Evolutionary conservation across 1,140 invertebrate genomes (phyloP).

Genomic region (Augochlora pura): DNA sequence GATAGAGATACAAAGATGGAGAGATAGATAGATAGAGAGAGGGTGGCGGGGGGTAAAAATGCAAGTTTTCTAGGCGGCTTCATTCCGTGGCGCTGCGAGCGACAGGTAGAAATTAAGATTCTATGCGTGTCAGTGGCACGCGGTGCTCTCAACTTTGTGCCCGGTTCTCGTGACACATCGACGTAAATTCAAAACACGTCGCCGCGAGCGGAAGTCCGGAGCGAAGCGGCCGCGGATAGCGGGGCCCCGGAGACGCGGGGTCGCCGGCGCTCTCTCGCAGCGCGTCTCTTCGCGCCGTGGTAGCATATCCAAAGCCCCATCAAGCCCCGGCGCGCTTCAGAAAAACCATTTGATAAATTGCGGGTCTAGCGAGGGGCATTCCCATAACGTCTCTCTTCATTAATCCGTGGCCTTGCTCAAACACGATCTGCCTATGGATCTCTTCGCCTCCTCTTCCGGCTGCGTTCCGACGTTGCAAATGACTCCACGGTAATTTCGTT

Average conservation of each 20-base stretch:
- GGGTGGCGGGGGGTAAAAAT: no score
- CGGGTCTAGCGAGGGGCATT: conserved; percentile 44
- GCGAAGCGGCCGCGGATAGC: neutral
- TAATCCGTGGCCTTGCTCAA: conserved; percentile 52
- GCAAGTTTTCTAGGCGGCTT: neutral
- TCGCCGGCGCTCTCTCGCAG: conserved; percentile 52
- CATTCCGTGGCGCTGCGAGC: conserved; percentile 1
- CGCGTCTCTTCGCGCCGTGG: conserved; percentile 35
- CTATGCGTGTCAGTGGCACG: conserved; percentile 16
- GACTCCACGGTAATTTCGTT: conserved; percentile 34
- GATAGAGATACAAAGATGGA: no score
- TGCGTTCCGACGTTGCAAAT: conserved; percentile 41
- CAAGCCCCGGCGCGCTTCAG: conserved; percentile 21
- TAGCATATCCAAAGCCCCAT: conserved; percentile 52
- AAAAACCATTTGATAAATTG: conserved; percentile 63
- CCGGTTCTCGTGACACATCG: conserved; percentile 59
- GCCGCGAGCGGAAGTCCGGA: conserved; percentile 42
- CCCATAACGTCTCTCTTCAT: conserved; percentile 63
- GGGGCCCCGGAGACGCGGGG: neutral
- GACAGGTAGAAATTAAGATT: conserved; percentile 57
- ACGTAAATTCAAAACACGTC: conserved; percentile 61
- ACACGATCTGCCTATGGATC: conserved; percentile 37
- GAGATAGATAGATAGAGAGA: no score
- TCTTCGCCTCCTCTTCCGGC: neutral
- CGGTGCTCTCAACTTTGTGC: conserved; percentile 51